Evolutionary conservation across 2,797 vertebrate genomes (phyloP), one percentile per base, ranked within the genome.

Genomic region (Macropodus opercularis): DNA sequence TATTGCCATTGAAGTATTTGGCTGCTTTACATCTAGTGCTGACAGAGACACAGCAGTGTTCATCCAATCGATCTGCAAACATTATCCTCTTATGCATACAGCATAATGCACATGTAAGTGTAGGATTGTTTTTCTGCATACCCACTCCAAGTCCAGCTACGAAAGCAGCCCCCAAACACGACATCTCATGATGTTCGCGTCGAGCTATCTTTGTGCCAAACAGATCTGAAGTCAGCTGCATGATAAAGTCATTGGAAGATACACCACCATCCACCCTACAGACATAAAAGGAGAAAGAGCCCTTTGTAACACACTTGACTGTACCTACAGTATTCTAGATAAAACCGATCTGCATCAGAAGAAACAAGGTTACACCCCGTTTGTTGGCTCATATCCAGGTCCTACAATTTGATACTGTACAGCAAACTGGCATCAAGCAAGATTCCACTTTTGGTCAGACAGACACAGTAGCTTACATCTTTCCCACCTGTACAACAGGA

Each of bases 151-250:
- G 93, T 43, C 98, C 98, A 2, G 96, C 96, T 5, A 98, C 89
- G 80, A 93, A 96, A 36, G 96, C 96, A 8, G 95, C 96, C 5
- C 98, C 98, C 15, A 95, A 87, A 79, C 94, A 95, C 2, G 98
- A 98, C 96, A 97, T 98, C 47, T 99, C 95, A 1, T 75, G 63
- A 39, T 94, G 83, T 8, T 72, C 71, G 0, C 94, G 91, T 64
- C 94, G 92, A 67, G 93, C 79, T 68, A 99, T 86, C 23, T 92
- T 92, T 50, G 83, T 88, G 41, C 92, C 93, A 55, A 97, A 91
- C 85, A 99, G 90, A 85, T 99, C 94, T 44, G 96, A 92, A n/a
- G 95, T 99, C 89, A 98, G 94, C 88, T 99, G 96, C 96, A 98
- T 95, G 76, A 98, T 41, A 49, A 99, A 99, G 81, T 92, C 81